A percentile compares a stretch with the other conserved stretches of the same genome.
These are phyloP conservation scores for Cylas formicarius DNA, from an alignment of 1,140 invertebrate species.

Conservation along the genomic window DNA sequence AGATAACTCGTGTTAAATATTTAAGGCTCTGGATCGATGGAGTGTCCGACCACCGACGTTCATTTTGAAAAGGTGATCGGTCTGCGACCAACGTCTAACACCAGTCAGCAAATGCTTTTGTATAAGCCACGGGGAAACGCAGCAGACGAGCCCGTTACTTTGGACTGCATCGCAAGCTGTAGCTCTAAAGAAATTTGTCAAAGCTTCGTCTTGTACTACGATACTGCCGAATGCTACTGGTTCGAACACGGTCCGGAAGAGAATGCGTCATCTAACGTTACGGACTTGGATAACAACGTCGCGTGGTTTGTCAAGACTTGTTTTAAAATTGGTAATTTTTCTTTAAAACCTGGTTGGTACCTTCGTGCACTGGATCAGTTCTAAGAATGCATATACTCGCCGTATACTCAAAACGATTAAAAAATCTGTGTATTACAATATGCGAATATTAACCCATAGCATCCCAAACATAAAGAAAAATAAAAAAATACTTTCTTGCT, in stretches of 20 bases:
- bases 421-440: background rate
- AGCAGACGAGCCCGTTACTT: constrained; percentile 44
- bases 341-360: background rate
- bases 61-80: constrained; percentile 39
- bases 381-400: background rate
- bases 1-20: constrained; percentile 10
- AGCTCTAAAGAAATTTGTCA: constrained; percentile 41
- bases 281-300: constrained; percentile 42
- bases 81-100: constrained; percentile 24
- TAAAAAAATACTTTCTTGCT: no score
- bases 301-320: constrained; percentile 47
- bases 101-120: constrained; percentile 19
- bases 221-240: constrained; percentile 42
- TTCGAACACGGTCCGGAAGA: constrained; percentile 38
- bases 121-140: constrained; percentile 17
- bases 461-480: no score
- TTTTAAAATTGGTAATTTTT: constrained; percentile 31
- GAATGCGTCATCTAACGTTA: constrained; percentile 34
- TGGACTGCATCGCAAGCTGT: constrained; percentile 46
- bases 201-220: constrained; percentile 44
- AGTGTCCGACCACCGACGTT: constrained; percentile 26
- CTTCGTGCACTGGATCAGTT: background rate
- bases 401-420: background rate
- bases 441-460: background rate
- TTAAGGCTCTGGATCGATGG: constrained; percentile 24